Evolutionary conservation across 2,888 invertebrate species (phyloP), one percentile per base, ranked within the genome.

Genomic region (Noctua janthina): DNA sequence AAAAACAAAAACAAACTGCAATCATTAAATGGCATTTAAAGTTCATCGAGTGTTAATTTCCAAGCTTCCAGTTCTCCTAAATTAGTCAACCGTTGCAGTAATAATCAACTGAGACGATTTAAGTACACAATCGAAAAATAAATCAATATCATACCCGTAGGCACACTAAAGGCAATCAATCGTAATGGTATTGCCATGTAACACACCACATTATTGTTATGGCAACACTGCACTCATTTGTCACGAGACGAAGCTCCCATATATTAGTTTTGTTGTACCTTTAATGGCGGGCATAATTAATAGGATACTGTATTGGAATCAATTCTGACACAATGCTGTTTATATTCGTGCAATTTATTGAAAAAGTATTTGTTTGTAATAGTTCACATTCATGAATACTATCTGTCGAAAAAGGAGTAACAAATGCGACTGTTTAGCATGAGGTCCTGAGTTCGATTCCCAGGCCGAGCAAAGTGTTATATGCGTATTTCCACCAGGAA

Each of bases 141-240:
- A 76, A 79, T 74, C 66, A 75, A 51, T 66, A 78, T 54, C 23
- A 29, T 39, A n/a, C 51, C 62, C 62, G 56, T 66, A 74, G 64
- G 66, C 72, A 49, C 5, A 49, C 11, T 56, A 59, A 35, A 66
- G 64, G 43, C 64, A 76, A 85, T 79, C 62, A 72, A 72, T 84
- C 49, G 78, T 67, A 54, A 76, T 66, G 49, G 79, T 84, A 73
- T 87, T 66, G 80, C 64, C 64, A 54, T 68, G 68, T 83, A 66
- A 71, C 71, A 73, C 49, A 78, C 72, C 67, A 70, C 69, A 72
- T 88, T 79, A 79, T 85, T 86, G 78, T 78, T 74, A 77, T 77
- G 71, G 69, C 70, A 78, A 79, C 77, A 74, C 51, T 72, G 62
- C 62, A 43, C 71, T 74, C 74, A 76, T 81, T 83, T 78, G 77